Conservation (phyloP, 2,113 vertebrate genomes). For the Microtus montanus region DNA sequence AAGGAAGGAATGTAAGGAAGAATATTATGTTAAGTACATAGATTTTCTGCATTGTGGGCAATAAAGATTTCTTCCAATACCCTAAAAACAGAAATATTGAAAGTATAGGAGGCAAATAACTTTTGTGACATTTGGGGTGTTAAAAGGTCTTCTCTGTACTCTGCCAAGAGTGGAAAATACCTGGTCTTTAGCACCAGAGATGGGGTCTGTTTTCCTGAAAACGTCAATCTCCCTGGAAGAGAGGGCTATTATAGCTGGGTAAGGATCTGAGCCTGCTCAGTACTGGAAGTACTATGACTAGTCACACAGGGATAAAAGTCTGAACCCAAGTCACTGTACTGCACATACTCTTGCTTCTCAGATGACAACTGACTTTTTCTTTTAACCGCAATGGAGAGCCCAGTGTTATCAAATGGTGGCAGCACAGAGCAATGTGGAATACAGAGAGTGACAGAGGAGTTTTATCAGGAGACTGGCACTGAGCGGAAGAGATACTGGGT, state of each 20-base stretch:
- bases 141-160: background rate
- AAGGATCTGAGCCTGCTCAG: no score
- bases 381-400: background rate
- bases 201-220: background rate
- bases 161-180: background rate
- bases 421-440: background rate
- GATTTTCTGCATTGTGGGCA: background rate
- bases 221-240: background rate
- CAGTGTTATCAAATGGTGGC: background rate
- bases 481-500: conserved; percentile 45
- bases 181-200: background rate
- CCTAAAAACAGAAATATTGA: background rate
- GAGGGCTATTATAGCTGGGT: rapidly evolving
- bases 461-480: background rate
- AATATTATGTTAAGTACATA: background rate
- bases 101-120: background rate
- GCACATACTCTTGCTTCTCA: background rate
- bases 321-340: background rate
- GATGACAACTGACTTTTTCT: background rate
- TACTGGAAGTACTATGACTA: rapidly evolving
- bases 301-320: background rate
- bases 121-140: background rate
- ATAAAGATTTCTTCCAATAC: background rate
- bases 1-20: background rate
- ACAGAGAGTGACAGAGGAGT: background rate